Base-by-base conservation (phyloP, 1,140 invertebrate genomes). In the Steinernema feltiae region DNA sequence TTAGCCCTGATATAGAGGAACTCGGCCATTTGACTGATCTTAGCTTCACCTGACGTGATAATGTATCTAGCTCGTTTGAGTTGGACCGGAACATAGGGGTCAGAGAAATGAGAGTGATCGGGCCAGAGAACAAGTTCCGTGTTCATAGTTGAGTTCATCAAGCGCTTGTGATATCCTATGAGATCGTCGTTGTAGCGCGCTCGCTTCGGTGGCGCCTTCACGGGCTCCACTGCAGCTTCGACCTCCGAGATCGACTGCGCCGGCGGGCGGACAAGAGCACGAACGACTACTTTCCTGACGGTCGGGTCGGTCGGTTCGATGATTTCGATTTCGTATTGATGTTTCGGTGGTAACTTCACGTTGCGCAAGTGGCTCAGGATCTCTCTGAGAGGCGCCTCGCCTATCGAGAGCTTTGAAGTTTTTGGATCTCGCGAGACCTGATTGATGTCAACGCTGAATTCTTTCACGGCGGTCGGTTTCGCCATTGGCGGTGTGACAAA, bases 401-500 rank as follows among this genome's bases (percentile, higher is more conserved):
- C 53, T 3, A 63, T 63, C 24, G 53, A 63, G 15, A 63, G 53
- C 24, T 63, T 63, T 27, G 53, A 63, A 27, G 12, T 63, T 3
- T 27, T 63, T 21, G 53, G 12, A 27, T 63, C 24, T n/a, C 53
- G 53, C 7, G 15, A n/a, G 12, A 63, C 53, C 24, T 63, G 12
- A 21, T 63, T 63, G 53, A 63, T 63, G 53, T 63, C 53, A 7
- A 63, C 53, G 53, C 24, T 3, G 53, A 63, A 63, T 27, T 63
- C 53, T 27, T 63, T 63, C 7, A 63, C 53, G 24, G 3, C 7
- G 53, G 12, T 12, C 7, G 53, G 53, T 27, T 27, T 12, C 24
- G 53, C 53, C 12, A 7, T 3, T 3, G 53, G 53, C 12, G 53
- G 53, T 21, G 53, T 63, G 15, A 63, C 24, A 3, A 63, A 7